Percentiles rank a stretch among this genome's conserved stretches.
phyloP scores from a whole-genome alignment of 2,113 vertebrate species.

The Agapornis roseicollis region DNA sequence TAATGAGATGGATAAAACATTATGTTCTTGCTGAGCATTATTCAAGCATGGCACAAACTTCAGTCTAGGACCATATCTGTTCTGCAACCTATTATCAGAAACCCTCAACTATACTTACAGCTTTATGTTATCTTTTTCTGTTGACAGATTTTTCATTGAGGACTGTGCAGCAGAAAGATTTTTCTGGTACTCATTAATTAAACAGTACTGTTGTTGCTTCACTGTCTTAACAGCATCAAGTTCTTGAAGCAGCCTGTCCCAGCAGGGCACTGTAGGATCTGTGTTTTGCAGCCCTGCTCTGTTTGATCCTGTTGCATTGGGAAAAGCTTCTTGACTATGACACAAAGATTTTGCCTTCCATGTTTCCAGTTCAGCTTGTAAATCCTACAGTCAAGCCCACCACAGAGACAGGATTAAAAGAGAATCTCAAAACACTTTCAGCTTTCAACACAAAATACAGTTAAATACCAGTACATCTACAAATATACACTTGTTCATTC shows the following conservation, averaged over 20 bases:
- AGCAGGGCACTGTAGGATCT: slow-evolving; percentile 35
- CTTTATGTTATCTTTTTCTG: slow-evolving; percentile 79
- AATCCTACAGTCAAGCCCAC: slow-evolving; percentile 57
- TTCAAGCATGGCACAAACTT: neutral
- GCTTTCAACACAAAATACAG: neutral
- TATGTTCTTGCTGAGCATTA: neutral
- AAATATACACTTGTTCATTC: neutral
- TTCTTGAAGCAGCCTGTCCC: slow-evolving; percentile 81
- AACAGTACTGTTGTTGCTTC: slow-evolving; percentile 78
- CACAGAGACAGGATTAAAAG: neutral
- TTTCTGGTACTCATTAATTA: slow-evolving; percentile 77
- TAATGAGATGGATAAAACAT: neutral
- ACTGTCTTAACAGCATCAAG: slow-evolving; percentile 71
- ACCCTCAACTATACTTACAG: slow-evolving; percentile 77
- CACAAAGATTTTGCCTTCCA: slow-evolving; percentile 51
- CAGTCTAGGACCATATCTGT: neutral
- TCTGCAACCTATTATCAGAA: neutral
- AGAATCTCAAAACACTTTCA: neutral
- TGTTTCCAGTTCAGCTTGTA: slow-evolving; percentile 60
- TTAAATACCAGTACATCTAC: neutral
- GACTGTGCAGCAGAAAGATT: slow-evolving; percentile 63
- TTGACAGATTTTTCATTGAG: slow-evolving; percentile 70
- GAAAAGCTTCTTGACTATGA: neutral
- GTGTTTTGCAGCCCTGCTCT: neutral
- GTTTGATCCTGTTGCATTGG: slow-evolving; percentile 8